Evolutionary conservation across 2,888 invertebrate species (phyloP).

Genomic region (Cephus runcator): DNA sequence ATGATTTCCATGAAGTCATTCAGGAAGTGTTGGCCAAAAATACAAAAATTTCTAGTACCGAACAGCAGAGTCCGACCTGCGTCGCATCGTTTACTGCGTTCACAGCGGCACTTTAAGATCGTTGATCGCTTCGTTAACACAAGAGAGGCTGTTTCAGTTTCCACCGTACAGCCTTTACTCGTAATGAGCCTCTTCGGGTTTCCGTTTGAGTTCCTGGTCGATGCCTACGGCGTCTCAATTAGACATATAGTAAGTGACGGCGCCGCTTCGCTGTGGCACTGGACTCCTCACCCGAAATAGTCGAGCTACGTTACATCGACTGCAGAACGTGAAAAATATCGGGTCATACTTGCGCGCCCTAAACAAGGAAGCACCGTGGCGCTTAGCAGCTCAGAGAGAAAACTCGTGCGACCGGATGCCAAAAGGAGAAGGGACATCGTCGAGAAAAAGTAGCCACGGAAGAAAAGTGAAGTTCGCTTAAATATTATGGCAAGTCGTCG

Average conservation of each 20-base stretch:
- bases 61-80: slow-evolving; percentile 8
- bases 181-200: slow-evolving; percentile 26
- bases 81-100: background rate
- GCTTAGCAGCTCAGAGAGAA: background rate
- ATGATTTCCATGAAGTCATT: background rate
- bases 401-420: background rate
- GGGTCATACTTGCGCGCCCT: background rate
- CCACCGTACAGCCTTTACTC: slow-evolving; percentile 17
- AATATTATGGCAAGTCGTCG: background rate
- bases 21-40: background rate
- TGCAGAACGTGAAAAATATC: background rate
- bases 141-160: slow-evolving; percentile 21
- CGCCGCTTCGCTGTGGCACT: background rate
- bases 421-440: background rate
- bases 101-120: slow-evolving; percentile 17
- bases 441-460: background rate
- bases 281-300: background rate
- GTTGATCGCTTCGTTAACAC: slow-evolving; percentile 34
- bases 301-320: background rate
- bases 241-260: slow-evolving; percentile 33
- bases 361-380: background rate
- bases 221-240: slow-evolving; percentile 50
- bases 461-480: background rate
- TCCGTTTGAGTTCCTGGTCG: slow-evolving; percentile 40
- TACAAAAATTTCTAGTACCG: background rate